Conservation (phyloP, 2,113 vertebrate genomes). For the Rhinoderma darwinii region DNA sequence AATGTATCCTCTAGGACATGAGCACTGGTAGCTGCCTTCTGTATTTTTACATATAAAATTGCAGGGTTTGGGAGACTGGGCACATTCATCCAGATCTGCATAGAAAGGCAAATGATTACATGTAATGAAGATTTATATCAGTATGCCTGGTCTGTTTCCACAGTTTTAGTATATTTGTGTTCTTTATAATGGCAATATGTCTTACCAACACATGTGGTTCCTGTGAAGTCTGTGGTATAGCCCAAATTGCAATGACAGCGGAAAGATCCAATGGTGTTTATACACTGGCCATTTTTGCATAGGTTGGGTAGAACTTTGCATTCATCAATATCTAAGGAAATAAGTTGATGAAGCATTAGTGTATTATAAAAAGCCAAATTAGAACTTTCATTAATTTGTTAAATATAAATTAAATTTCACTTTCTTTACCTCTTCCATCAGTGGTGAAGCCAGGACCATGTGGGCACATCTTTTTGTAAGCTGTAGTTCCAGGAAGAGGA, state of each 20-base stretch:
- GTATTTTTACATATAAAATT: conserved; percentile 97
- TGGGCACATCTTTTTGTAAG: conserved; percentile 92
- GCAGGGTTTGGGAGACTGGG: conserved; percentile 86
- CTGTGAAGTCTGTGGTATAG: conserved; percentile 79
- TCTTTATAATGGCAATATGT: background rate
- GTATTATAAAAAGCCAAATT: background rate
- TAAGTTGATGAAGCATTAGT: background rate
- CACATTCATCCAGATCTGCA: conserved; percentile 90
- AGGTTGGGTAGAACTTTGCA: conserved; percentile 86
- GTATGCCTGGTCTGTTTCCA: no score
- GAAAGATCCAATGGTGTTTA: conserved; percentile 93
- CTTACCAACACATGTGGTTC: conserved; percentile 86
- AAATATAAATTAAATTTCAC: background rate
- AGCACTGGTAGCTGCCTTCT: conserved; percentile 92
- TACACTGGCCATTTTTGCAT: conserved; percentile 87
- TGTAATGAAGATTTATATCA: background rate
- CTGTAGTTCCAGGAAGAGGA: conserved; percentile 86
- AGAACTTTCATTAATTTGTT: background rate
- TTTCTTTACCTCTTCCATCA: conserved; percentile 82
- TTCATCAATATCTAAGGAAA: conserved; percentile 87
- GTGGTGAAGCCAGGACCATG: conserved; percentile 89
- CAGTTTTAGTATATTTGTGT: background rate
- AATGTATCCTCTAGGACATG: conserved; percentile 89
- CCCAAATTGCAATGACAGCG: conserved; percentile 88
- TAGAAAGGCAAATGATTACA: background rate